A percentile compares a stretch with the other conserved stretches of the same genome.
Evolutionary conservation across 2,797 vertebrate species (phyloP).

Genomic region (Eidolon dupreanum): DNA sequence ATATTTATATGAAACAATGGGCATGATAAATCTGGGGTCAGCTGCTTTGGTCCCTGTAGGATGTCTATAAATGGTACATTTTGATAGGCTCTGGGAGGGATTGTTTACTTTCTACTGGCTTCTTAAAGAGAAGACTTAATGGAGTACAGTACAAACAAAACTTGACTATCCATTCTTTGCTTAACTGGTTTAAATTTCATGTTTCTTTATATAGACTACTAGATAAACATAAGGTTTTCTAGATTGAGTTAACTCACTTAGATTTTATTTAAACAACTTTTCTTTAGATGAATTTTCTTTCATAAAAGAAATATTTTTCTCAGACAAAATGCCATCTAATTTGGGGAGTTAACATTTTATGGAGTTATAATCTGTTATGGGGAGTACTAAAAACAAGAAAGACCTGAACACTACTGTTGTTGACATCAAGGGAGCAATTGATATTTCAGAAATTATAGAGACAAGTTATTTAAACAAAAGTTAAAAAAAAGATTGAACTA

Average conservation of each 20-base stretch:
- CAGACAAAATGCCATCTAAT: not conserved
- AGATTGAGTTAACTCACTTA: not conserved
- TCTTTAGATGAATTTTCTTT: not conserved
- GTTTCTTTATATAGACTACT: not conserved
- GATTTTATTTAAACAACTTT: not conserved
- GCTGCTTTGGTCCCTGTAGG: conserved; percentile 23
- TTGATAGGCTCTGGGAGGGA: conserved; percentile 60
- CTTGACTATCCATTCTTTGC: not conserved
- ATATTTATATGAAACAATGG: not conserved
- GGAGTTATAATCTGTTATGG: not conserved
- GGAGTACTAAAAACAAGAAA: conserved; percentile 47
- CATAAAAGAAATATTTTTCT: not conserved
- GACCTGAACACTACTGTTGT: not conserved
- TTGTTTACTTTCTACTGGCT: conserved; percentile 56
- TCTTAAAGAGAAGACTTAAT: conserved; percentile 72
- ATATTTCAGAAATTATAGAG: conserved; percentile 89
- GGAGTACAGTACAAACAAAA: conserved; percentile 52
- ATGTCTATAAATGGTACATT: conserved; percentile 42
- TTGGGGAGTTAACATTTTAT: not conserved
- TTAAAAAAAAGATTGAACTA: conserved; percentile 76
- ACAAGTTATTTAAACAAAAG: conserved; percentile 67
- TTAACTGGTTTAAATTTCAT: conserved; percentile 48
- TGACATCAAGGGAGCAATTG: conserved; percentile 79
- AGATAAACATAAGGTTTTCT: not conserved
- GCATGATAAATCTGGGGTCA: not conserved